phyloP scores from a whole-genome alignment of 2,113 vertebrate genomes.

The Hippocampus barbouri region DNA sequence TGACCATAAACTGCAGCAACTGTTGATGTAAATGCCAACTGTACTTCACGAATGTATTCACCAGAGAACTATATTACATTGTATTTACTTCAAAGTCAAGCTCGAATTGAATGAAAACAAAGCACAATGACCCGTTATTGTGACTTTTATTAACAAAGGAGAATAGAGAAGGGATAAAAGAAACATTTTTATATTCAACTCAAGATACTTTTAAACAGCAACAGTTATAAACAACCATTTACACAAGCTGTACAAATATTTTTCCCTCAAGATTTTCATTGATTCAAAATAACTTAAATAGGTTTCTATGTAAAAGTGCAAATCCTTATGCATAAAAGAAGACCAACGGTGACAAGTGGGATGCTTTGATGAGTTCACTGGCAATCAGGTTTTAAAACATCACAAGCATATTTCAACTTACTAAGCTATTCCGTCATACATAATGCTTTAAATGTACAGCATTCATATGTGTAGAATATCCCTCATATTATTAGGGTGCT shows the following conservation, averaged over 20 bases:
- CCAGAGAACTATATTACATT: neutral
- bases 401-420: conserved; percentile 41
- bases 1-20: neutral
- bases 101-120: neutral
- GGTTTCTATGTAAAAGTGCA: conserved; percentile 79
- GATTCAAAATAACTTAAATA: conserved; percentile 79
- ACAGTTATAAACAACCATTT: conserved; percentile 76
- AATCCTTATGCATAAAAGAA: conserved; percentile 65
- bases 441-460: conserved; percentile 32
- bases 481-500: conserved; percentile 26
- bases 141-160: conserved; percentile 72
- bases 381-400: conserved; percentile 30
- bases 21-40: neutral
- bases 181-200: conserved; percentile 68
- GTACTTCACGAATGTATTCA: neutral
- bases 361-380: conserved; percentile 31
- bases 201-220: conserved; percentile 66
- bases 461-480: neutral
- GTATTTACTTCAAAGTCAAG: neutral
- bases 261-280: conserved; percentile 56
- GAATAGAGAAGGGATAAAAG: conserved; percentile 62
- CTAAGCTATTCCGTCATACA: conserved; percentile 16
- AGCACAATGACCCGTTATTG: conserved; percentile 45
- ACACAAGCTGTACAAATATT: conserved; percentile 76
- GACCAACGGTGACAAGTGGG: conserved; percentile 45